Percentiles rank a stretch among this genome's conserved stretches.
Evolutionary conservation across 1,140 invertebrate genomes (phyloP).

Genomic region (Drosophila yakuba): DNA sequence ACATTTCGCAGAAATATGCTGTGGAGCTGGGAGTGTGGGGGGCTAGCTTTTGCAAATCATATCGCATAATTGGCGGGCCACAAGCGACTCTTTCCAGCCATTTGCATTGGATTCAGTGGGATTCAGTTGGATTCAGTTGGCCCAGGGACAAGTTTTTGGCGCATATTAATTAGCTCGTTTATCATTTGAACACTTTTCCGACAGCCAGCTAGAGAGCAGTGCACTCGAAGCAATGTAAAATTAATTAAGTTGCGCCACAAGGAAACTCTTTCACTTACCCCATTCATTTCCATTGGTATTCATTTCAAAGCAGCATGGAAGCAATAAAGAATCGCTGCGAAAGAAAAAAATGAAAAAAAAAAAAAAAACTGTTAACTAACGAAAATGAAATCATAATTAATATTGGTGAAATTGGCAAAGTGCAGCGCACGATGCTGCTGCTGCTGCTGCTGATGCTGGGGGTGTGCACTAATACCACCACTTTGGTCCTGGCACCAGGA

Average conservation of each 20-base stretch:
- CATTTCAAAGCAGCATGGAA: conserved; percentile 35
- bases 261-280: conserved; percentile 39
- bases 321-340: conserved; percentile 33
- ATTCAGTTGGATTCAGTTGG: conserved; percentile 5
- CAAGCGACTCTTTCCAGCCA: conserved; percentile 45
- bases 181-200: conserved; percentile 76
- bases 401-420: conserved; percentile 78
- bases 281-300: conserved; percentile 33
- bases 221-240: conserved; percentile 74
- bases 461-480: conserved; percentile 40
- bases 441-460: background rate
- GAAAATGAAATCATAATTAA: conserved; percentile 78
- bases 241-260: conserved; percentile 79
- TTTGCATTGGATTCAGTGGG: conserved; percentile 33
- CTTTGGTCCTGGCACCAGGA: conserved; percentile 5
- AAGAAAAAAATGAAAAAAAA: background rate
- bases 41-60: conserved; percentile 55
- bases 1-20: conserved; percentile 30
- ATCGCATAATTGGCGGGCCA: conserved; percentile 72
- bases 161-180: conserved; percentile 82
- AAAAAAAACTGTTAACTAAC: conserved; percentile 46
- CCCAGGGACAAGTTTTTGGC: conserved; percentile 52
- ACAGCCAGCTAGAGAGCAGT: conserved; percentile 62
- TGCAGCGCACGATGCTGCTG: conserved; percentile 17
- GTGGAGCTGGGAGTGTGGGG: background rate